Evolutionary conservation across 2,797 vertebrate species (phyloP).

Genomic region (Sternarchorhynchus goeldii): DNA sequence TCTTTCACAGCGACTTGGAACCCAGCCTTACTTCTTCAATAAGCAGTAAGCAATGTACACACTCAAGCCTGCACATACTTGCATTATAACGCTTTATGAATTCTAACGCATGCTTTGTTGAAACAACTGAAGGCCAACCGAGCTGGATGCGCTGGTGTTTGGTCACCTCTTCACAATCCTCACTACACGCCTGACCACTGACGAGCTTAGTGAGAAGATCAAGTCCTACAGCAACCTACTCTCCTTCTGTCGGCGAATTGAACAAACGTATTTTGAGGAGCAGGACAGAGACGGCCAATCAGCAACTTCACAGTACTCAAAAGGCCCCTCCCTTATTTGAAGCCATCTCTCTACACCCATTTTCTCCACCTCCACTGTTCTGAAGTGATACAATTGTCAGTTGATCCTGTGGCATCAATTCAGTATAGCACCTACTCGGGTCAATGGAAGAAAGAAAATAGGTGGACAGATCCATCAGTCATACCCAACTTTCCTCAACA

Average conservation of each 20-base stretch:
- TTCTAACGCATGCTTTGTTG: slow-evolving; percentile 2
- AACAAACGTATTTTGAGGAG: slow-evolving; percentile 91
- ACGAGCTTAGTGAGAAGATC: slow-evolving; percentile 89
- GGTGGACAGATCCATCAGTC: neutral
- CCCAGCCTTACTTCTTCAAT: slow-evolving; percentile 94
- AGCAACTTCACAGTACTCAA: slow-evolving; percentile 56
- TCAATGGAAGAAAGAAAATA: slow-evolving; percentile 18
- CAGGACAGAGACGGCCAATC: slow-evolving; percentile 71
- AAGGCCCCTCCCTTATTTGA: slow-evolving; percentile 50
- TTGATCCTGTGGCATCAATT: slow-evolving; percentile 7
- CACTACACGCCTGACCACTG: slow-evolving; percentile 89
- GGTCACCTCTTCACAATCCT: slow-evolving; percentile 97
- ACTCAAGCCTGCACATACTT: neutral
- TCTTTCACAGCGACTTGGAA: slow-evolving; percentile 92
- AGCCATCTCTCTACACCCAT: neutral
- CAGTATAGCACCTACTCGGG: neutral
- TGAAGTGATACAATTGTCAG: slow-evolving; percentile 1
- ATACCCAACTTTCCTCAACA: slow-evolving; percentile 29
- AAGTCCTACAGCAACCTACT: slow-evolving; percentile 91
- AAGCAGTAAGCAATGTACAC: slow-evolving; percentile 83
- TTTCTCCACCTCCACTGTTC: slow-evolving; percentile 21
- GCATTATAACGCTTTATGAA: neutral
- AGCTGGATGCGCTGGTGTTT: slow-evolving; percentile 95
- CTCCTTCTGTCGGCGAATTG: slow-evolving; percentile 92
- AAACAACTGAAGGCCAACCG: slow-evolving; percentile 82